Base-by-base conservation (phyloP, 2,888 invertebrate species). In the Polylopha cassiicola region DNA sequence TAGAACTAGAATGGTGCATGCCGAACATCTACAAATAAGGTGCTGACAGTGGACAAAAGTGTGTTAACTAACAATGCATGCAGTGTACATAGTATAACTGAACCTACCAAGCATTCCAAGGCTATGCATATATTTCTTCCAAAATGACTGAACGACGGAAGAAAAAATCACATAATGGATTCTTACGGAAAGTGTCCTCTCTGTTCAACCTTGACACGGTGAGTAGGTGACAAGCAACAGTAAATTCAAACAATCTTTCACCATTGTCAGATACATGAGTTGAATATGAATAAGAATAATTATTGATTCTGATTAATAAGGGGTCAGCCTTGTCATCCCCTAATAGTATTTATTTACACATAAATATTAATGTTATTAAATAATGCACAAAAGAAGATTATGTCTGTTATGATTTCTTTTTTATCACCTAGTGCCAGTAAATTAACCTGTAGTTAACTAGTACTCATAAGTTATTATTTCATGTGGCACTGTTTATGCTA, bases 101-200 rank as follows among this genome's bases (percentile, higher is more conserved):
- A 63, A 70, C 76, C 67, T 65, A 60, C 66, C 65, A 56, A 65
- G 61, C 62, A 58, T 66, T 64, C 46, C 65, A 73, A 61, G 75
- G 82, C 69, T 80, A 82, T 82, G 81, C 73, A 73, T 73, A 78
- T 62, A 72, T 65, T 64, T 57, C 70, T 65, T 61, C 53, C 73
- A 85, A 76, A 77, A 86, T 86, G 86, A 86, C 86, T 61, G 86
- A 86, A 65, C 75, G 86, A 77, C 73, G 86, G 73, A 86, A 86
- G 82, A 86, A 86, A 86, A 86, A 86, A 70, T 66, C 82, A 48
- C 86, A 84, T 76, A 82, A 86, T 86, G 90, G 92, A 78, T 94
- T 95, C 79, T 92, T 94, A 75, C 93, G 93, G 87, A 95, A 94
- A 88, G 94, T 94, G 60, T 94, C 94, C 59, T 93, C 92, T 57